phyloP scores from a whole-genome alignment of 2,797 vertebrate species.

The Hippocampus kuda region DNA sequence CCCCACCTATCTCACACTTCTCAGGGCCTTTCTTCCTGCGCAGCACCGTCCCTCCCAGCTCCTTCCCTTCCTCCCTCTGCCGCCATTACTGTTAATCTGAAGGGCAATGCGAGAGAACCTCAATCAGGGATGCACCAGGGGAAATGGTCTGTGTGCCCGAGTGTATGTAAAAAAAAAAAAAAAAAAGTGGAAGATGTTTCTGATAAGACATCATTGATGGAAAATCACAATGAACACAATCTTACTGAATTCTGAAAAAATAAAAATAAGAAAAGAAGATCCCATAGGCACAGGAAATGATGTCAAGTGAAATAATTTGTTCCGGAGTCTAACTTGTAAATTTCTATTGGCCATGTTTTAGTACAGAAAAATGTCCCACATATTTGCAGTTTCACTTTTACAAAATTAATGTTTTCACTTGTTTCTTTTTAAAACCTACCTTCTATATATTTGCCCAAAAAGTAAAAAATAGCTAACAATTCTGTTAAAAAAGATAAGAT shows the following conservation, averaged over 20 bases:
- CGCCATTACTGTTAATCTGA: conserved; percentile 43
- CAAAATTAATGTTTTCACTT: no score
- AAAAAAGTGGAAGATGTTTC: background rate
- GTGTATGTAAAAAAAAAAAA: background rate
- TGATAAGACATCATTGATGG: background rate
- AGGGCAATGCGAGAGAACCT: conserved; percentile 35
- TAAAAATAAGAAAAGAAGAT: background rate
- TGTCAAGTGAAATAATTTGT: no score
- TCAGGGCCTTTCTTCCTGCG: background rate
- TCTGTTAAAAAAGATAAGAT: no score
- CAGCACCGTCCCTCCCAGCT: background rate
- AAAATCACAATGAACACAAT: background rate
- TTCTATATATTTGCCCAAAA: no score
- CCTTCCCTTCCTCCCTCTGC: background rate
- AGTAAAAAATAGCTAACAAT: no score
- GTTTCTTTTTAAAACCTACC: no score
- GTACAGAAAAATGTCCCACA: no score
- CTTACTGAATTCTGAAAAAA: background rate
- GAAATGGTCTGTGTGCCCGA: conserved; percentile 11
- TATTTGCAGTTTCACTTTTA: no score
- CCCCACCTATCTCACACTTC: background rate
- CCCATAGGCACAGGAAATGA: background rate
- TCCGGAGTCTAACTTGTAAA: no score
- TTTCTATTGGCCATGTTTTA: no score
- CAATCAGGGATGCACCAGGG: conserved; percentile 38